Conservation (phyloP, 1,140 invertebrate species). For the Hylaeus volcanicus region DNA sequence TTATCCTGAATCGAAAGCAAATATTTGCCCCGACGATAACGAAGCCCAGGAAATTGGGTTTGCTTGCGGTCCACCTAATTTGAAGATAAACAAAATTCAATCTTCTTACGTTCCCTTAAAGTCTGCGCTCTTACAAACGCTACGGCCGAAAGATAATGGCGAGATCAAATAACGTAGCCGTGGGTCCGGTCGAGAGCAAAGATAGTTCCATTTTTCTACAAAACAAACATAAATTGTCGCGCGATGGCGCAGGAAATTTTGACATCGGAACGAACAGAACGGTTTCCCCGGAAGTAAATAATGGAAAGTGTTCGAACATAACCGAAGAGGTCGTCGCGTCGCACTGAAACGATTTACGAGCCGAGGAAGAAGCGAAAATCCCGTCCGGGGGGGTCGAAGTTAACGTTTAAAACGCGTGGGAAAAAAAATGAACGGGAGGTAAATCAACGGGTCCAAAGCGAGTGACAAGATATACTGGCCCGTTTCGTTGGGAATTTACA, state of each 20-base stretch:
- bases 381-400: neutral
- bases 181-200: no score
- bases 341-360: constrained; percentile 11
- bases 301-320: neutral
- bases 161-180: no score
- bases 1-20: constrained; percentile 32
- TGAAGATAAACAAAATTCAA: no score
- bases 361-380: constrained; percentile 8
- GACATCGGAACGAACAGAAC: no score
- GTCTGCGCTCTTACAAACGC: no score
- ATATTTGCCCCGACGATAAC: constrained; percentile 31
- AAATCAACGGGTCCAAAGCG: constrained; percentile 17
- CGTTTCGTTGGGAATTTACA: constrained; percentile 40
- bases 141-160: no score
- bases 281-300: neutral
- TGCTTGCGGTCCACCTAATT: neutral
- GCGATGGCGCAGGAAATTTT: no score
- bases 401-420: constrained; percentile 11
- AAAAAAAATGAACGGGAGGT: constrained; percentile 18
- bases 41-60: neutral
- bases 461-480: constrained; percentile 40
- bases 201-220: no score
- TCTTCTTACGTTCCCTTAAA: no score
- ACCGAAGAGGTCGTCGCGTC: neutral
- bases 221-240: no score